Conservation (phyloP, 2,113 vertebrate species). For the Zosterops hypoxanthus region DNA sequence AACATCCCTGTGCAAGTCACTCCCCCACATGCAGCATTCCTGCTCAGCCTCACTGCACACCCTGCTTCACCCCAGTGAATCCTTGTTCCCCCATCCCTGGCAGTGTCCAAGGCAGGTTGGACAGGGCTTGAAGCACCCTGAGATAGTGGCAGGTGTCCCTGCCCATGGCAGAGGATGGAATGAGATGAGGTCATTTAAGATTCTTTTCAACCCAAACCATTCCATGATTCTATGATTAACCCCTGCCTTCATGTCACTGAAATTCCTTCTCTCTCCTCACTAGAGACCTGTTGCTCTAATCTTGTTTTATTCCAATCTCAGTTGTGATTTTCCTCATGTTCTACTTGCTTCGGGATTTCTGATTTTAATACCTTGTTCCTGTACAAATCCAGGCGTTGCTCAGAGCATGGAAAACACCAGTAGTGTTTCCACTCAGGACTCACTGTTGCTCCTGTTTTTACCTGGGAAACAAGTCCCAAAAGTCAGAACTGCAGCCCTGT, state of each 20-base stretch:
- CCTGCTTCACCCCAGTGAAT: neutral
- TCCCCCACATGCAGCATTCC: neutral
- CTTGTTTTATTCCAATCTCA: neutral
- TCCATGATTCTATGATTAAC: neutral
- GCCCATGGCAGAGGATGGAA: neutral
- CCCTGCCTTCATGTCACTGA: neutral
- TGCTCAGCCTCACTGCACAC: neutral
- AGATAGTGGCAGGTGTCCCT: neutral
- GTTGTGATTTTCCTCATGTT: neutral
- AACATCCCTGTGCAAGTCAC: neutral
- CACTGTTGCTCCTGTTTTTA: neutral
- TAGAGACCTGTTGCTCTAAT: neutral
- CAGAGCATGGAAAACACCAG: neutral
- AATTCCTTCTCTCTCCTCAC: neutral
- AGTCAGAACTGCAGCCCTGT: neutral
- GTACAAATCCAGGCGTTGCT: neutral
- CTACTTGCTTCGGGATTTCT: neutral
- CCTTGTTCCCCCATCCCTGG: neutral
- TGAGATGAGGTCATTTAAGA: neutral
- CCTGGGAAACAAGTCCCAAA: neutral
- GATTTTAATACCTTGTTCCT: neutral
- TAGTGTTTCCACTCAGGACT: neutral
- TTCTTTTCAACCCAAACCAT: neutral
- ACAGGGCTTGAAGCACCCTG: neutral
- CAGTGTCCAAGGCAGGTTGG: neutral